phyloP scores from a whole-genome alignment of 1,140 invertebrate species.

The Pissodes strobi region DNA sequence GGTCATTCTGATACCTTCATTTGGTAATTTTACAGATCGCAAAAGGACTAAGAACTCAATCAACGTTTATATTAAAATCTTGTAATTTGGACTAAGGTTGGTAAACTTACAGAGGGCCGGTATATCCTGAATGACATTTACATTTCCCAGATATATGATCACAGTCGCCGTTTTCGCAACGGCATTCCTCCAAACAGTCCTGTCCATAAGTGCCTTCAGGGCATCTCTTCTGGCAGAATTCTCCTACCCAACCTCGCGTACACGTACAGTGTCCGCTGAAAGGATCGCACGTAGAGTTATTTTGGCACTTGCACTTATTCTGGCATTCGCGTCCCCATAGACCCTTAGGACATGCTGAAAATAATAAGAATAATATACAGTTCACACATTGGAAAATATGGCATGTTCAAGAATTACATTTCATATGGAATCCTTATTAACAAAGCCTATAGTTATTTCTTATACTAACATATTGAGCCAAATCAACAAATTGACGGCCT shows the following conservation, averaged over 20 bases:
- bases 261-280: conserved; percentile 73
- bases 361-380: no score
- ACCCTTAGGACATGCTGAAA: conserved; percentile 71
- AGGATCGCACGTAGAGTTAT: conserved; percentile 77
- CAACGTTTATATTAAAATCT: no score
- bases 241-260: conserved; percentile 71
- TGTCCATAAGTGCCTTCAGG: conserved; percentile 72
- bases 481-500: no score
- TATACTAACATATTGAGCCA: no score
- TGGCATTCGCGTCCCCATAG: conserved; percentile 75
- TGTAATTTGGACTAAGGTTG: no score
- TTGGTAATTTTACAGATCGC: no score
- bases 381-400: no score
- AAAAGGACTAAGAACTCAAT: no score
- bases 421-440: no score
- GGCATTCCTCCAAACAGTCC: conserved; percentile 80
- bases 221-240: conserved; percentile 75
- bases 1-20: no score
- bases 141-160: conserved; percentile 88
- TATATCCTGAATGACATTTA: conserved; percentile 74
- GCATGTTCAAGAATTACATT: no score
- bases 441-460: no score
- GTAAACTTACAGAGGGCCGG: conserved; percentile 81
- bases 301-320: conserved; percentile 72
- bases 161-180: conserved; percentile 77